Evolutionary conservation across 2,113 vertebrate species (phyloP).

Genomic region (Muntiacus muntjak): DNA sequence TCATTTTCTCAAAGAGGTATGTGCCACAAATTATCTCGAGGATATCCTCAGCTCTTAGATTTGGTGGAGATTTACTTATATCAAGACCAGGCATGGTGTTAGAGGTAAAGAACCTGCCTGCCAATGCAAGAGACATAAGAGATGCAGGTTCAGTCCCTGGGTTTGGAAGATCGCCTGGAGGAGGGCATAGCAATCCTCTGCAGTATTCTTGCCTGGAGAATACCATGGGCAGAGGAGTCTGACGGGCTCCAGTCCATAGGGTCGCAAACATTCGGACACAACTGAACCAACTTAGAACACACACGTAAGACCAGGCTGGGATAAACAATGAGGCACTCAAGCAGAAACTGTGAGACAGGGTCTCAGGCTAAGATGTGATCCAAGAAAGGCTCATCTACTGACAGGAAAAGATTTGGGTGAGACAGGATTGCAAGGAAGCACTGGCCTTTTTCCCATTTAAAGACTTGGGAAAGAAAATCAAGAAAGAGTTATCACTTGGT

Average conservation of each 20-base stretch:
- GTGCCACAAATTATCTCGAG: background rate
- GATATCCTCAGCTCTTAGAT: background rate
- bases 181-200: background rate
- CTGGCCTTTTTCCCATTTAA: background rate
- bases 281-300: background rate
- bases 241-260: background rate
- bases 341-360: background rate
- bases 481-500: background rate
- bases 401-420: background rate
- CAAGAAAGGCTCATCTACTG: background rate
- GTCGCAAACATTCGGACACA: fast-evolving
- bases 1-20: background rate
- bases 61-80: background rate
- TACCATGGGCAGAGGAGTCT: background rate
- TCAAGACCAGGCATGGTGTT: background rate
- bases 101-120: background rate
- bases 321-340: background rate
- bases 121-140: background rate
- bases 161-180: background rate
- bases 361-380: background rate
- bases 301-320: background rate
- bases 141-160: background rate
- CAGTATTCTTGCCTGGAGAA: background rate
- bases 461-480: background rate
- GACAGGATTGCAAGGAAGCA: background rate